Evolutionary conservation across 2,888 invertebrate species (phyloP), one percentile per base, ranked within the genome.

Genomic region (Spialia ferax): DNA sequence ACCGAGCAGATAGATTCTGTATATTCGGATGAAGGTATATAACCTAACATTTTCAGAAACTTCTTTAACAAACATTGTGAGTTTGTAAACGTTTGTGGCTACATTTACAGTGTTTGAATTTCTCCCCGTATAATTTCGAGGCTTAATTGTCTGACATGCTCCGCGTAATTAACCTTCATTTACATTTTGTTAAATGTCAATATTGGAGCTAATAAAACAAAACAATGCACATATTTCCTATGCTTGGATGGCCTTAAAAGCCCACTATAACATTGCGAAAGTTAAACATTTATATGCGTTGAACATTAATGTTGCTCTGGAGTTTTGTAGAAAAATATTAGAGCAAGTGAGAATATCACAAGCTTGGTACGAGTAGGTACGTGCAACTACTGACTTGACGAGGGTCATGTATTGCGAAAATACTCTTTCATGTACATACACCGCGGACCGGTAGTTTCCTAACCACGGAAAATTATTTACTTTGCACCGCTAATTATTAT

Each of bases 1-100:
- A 96, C 96, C 54, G 96, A 96, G 79, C 96, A 96, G 78, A 95
- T 96, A 52, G 95, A 95, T 83, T 95, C 95, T 2, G 94, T 95
- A 78, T 95, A 95, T 75, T 88, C 90, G 15, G 60, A 67, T 71
- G 93, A 94, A 86, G 93, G 93, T 87, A 92, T 32, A 50, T 26
- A 52, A 7, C 13, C n/a, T 13, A 2, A 23, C 26, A 20, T 3
- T 48, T 20, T 20, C 11, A 45, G 22, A 4, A 50, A 22, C 38
- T 38, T 38, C n/a, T 38, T n/a, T 38, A 20, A 20, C 20, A 20
- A 20, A 48, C 20, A 20, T 0, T 48, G 8, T 20, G 1, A 10
- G 18, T 48, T 48, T 10, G 38, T 2, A 7, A 38, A 2, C 38
- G 13, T 10, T 38, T 2, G 38, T n/a, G n/a, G n/a, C n/a, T n/a